Conservation (phyloP, 2,113 vertebrate species). For the Conger conger region DNA sequence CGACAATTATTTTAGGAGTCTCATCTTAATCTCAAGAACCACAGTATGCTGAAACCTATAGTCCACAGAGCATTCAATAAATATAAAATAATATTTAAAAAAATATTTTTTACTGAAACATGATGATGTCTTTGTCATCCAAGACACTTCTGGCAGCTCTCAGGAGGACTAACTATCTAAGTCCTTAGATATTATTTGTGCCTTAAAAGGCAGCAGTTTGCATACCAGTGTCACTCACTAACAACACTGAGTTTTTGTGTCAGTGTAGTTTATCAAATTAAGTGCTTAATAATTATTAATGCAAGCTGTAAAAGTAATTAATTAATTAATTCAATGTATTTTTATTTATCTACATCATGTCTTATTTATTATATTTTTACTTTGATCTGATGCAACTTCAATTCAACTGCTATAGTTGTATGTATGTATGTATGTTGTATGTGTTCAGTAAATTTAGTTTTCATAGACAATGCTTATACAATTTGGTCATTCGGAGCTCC, state of each 20-base stretch:
- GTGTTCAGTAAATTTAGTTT: background rate
- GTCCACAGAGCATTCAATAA: background rate
- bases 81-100: background rate
- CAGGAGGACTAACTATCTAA: no score
- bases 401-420: background rate
- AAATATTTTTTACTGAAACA: background rate
- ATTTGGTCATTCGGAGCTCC: no score
- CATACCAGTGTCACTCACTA: no score
- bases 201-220: background rate
- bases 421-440: background rate
- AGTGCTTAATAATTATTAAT: background rate
- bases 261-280: background rate
- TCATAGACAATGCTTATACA: constrained; percentile 1
- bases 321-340: background rate
- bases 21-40: background rate
- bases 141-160: no score
- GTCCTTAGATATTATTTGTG: background rate
- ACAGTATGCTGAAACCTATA: background rate
- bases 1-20: no score
- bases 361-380: background rate
- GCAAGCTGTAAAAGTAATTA: background rate
- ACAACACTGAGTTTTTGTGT: background rate
- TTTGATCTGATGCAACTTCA: background rate
- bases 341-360: background rate
- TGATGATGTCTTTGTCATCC: no score